Base-by-base conservation (phyloP, 2,888 invertebrate species). In the Adelognathus sp. region DNA sequence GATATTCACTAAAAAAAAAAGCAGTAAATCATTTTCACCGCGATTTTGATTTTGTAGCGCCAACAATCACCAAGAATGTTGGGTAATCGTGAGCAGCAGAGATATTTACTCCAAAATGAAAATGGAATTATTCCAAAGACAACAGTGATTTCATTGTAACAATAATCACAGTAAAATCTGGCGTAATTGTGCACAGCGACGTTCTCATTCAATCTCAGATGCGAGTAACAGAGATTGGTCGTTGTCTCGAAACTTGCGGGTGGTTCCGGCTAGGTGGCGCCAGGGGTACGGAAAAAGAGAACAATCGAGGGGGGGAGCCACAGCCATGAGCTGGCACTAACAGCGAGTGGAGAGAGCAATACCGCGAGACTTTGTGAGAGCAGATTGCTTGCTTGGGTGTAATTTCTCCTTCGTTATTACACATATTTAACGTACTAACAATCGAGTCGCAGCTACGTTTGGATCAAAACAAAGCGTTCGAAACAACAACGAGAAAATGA, bases 241-340 rank as follows among this genome's bases (percentile, higher is more conserved):
- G 66, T 56, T 14, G 14, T 67, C 54, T 67, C 54, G 14, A n/a
- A n/a, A n/a, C 9, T 16, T 3, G 50, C 27, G 21, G 16, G 41
- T 56, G n/a, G 46, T 11, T n/a, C n/a, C 79, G 56, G 41, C 29
- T 69, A 81, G 85, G 83, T 85, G 85, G 84, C 85, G 85, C 84
- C 84, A 85, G 82, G 58, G 36, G 54, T 56, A 44, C 36, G 60
- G 44, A 54, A 44, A 46, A 69, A 64, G 60, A 70, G 61, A 41
- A 41, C 7, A 54, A 44, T 54, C 61, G 70, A 52, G 41, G 41
- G 31, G 64, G 21, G 41, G 31, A 69, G 21, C 9, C 33, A 39
- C 7, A 61, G 44, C 52, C 44, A 33, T 39, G 64, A 66, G 64
- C 50, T 52, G 66, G 66, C 66, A 66, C 27, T 29, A 56, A 52